Percentiles rank a stretch among this genome's conserved stretches.
phyloP scores from a whole-genome alignment of 1,140 invertebrate genomes.

The Macrobrachium rosenbergii region DNA sequence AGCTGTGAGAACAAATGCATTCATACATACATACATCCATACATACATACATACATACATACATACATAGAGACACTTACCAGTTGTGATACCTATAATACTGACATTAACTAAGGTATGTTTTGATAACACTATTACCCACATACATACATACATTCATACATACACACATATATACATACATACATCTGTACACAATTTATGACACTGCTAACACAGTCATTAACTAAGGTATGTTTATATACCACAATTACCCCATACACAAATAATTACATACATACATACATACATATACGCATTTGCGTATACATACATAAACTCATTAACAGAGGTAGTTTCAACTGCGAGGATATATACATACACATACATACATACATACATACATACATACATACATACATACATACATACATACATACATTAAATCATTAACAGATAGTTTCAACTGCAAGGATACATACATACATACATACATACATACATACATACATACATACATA shows the following conservation, averaged over 20 bases:
- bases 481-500: not conserved
- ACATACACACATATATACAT: not conserved
- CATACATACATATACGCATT: not conserved
- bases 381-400: not conserved
- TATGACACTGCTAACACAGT: too few species aligned
- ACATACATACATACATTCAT: not conserved
- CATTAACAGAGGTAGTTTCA: too few species aligned
- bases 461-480: not conserved
- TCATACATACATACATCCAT: slow-evolving; percentile 5
- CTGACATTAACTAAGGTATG: too few species aligned
- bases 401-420: not conserved
- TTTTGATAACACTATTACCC: too few species aligned
- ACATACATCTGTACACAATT: not conserved
- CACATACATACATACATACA: not conserved
- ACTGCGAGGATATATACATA: not conserved
- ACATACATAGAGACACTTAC: not conserved
- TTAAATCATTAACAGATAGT: too few species aligned
- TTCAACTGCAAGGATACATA: not conserved
- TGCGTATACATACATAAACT: not conserved
- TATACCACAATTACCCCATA: not conserved
- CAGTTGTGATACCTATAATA: too few species aligned
- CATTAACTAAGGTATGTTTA: not conserved
- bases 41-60: slow-evolving; percentile 2
- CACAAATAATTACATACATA: not conserved
- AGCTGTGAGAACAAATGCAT: too few species aligned